phyloP scores from a whole-genome alignment of 1,140 invertebrate species.

The roundworm (Caenorhabditis elegans) region WBcel235 BX284602.5:9851501-9852000 shows the following conservation, averaged over 20 bases:
- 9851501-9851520: too few relatives aligned
- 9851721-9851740: background rate
- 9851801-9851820: background rate
- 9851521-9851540: too few relatives aligned
- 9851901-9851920: background rate
- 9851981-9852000: too few relatives aligned
- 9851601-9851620: too few relatives aligned
- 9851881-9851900: background rate
- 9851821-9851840: too few relatives aligned
- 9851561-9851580: too few relatives aligned
- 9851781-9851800: background rate
- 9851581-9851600: too few relatives aligned
- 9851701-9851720: background rate
- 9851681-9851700: background rate
- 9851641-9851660: background rate
- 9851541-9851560: too few relatives aligned
- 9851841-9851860: background rate
- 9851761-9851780: background rate
- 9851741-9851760: too few relatives aligned
- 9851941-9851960: background rate
- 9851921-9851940: background rate
- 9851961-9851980: too few relatives aligned
- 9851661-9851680: background rate
- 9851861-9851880: background rate
- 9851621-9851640: background rate